Evolutionary conservation across 2,797 vertebrate genomes (phyloP), one percentile per base, ranked within the genome.

Genomic region (Meda fulgida): DNA sequence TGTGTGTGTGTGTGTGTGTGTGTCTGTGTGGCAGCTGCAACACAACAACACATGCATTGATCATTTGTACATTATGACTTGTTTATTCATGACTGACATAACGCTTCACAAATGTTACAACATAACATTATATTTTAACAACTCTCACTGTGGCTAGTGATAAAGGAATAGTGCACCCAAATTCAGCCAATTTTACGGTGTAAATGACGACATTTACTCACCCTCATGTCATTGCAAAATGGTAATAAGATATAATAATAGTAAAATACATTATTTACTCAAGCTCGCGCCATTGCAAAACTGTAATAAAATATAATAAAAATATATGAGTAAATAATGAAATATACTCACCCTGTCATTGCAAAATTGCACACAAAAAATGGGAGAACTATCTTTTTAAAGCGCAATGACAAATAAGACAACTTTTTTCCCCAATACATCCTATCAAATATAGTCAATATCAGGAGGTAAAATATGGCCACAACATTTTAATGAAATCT

Each of bases 41-140:
- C 90, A 92, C 90, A 92, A 94, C 91, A 92, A 92, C 90, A 91
- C 90, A 93, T 92, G 91, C 89, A 91, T 91, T 91, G 91, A 93
- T 94, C 92, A 94, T 94, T 80, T 87, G 91, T 90, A 70, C 76
- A 85, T 78, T 87, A 38, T 78, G 76, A 85, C 65, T 80, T 79
- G 63, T 85, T 86, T 8, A 66, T 78, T 72, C 70, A 79, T 77
- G 83, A 84, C 77, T 70, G 77, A 70, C 76, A 65, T 55, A 66
- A 63, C 8, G 2, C 46, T 48, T 48, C 46, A 48, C 14, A 48
- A 78, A 78, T 86, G 66, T 36, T 23, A 76, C 26, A 58, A 36
- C 51, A 71, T 69, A 58, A n/a, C 73, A 71, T 58, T 65, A 43
- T 78, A 70, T 83, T 81, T 81, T 81, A 81, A 31, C 19, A 16